Evolutionary conservation across 2,888 invertebrate genomes (phyloP), one percentile per base, ranked within the genome.

Genomic region (Leucophenga montana): DNA sequence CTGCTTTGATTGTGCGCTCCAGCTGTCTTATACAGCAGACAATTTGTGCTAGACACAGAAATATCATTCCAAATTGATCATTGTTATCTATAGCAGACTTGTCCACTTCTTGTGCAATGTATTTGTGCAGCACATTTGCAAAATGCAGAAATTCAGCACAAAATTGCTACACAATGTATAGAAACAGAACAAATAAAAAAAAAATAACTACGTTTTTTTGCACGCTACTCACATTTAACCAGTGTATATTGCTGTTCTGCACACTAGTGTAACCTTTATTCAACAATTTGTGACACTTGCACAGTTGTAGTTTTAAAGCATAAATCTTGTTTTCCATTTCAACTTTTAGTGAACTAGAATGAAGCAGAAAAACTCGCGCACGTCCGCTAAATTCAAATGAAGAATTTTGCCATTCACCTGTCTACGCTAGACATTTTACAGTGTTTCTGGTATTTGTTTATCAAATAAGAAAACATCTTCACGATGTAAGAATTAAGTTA

Each of bases 1-100:
- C 88, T 0, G 83, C 80, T 67, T 84, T 85, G 6, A 88, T 78
- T 0, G 85, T 85, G 27, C 76, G 77, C 66, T 88, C 88, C 76
- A 88, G 71, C 44, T 86, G 84, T 18, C 79, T 79, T 1, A 88
- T 79, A 33, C 88, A 88, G 14, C 80, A 78, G 13, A 85, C 74
- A 20, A 88, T 85, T 75, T 89, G 88, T 1, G 84, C 81, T 16
- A 88, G 66, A 14, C 88, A 87, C 1, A 89, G 75, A 61, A 85
- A 86, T 13, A 85, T 78, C 1, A 78, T 77, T 61, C 87, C 86
- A 2, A 83, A 69, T 9, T 75, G 69, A 3, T 78, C 76, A 67
- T 68, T 71, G 4, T 61, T 66, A 8, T 70, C 54, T 16, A 54
- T 70, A 0, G 59, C 13, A 1, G 76, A 75, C 2, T 57, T 18